These are phyloP conservation scores for Acanthosepion lycidas DNA, from an alignment of 2,888 invertebrate genomes.

Conservation along the genomic window DNA sequence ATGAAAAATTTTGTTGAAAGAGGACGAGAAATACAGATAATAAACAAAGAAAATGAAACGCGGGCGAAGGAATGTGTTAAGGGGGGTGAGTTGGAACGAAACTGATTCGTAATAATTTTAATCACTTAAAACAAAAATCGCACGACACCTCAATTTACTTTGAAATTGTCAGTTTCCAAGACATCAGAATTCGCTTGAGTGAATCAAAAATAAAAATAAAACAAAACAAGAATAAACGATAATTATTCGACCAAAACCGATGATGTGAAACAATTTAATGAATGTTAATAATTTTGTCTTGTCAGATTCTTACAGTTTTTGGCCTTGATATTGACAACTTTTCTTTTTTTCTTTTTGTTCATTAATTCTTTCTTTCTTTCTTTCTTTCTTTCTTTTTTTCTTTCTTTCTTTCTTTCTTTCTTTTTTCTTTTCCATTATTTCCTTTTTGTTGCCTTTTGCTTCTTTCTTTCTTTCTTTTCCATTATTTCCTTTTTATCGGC, in stretches of 20 bases:
- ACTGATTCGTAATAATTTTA: neutral
- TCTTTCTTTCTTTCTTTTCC: neutral
- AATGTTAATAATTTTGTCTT: neutral
- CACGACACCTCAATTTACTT: neutral
- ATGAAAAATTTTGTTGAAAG: no score
- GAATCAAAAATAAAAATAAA: neutral
- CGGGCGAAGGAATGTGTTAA: no score
- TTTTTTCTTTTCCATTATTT: neutral
- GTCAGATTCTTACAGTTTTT: no score
- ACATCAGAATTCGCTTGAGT: neutral
- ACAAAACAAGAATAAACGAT: neutral
- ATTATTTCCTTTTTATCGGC: neutral
- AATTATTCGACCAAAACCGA: neutral
- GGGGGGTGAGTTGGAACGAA: neutral
- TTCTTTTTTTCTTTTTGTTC: neutral
- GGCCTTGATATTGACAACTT: no score
- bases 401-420: neutral
- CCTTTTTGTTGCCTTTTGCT: neutral
- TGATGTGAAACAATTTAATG: neutral
- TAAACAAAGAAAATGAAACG: neutral
- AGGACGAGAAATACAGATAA: neutral
- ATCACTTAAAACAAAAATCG: neutral
- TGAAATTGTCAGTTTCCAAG: neutral
- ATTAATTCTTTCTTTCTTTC: neutral
- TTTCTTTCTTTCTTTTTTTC: neutral